Conservation (phyloP, 2,797 vertebrate species). For the Danio jaintianensis region DNA sequence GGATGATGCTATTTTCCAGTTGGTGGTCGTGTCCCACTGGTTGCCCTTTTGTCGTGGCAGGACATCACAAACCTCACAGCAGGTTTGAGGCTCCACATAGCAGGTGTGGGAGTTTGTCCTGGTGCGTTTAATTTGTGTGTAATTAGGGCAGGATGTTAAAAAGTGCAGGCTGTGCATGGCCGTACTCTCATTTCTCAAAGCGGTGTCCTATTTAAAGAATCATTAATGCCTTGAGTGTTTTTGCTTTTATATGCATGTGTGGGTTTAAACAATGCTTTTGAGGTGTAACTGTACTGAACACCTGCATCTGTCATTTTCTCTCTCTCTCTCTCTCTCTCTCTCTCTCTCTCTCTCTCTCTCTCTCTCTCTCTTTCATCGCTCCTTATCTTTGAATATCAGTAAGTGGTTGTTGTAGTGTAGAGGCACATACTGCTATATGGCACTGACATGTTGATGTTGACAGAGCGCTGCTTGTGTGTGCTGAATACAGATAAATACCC, state of each 20-base stretch:
- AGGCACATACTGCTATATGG: conserved; percentile 14
- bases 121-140: conserved; percentile 5
- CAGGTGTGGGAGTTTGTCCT: conserved; percentile 27
- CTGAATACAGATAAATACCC: conserved; percentile 15
- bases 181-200: background rate
- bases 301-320: conserved; percentile 48
- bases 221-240: background rate
- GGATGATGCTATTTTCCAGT: conserved; percentile 18
- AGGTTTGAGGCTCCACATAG: conserved; percentile 7
- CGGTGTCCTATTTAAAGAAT: background rate
- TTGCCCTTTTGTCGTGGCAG: conserved; percentile 34
- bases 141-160: conserved; percentile 33
- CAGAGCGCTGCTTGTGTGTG: conserved; percentile 44
- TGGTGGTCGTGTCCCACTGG: conserved; percentile 20
- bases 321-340: background rate
- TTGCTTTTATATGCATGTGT: background rate
- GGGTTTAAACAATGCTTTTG: conserved; percentile 29
- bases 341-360: background rate
- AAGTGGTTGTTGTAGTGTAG: conserved; percentile 22
- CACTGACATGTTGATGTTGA: conserved; percentile 58
- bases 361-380: background rate
- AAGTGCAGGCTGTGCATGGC: background rate
- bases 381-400: conserved; percentile 12
- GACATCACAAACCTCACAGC: background rate
- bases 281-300: conserved; percentile 39